Conservation (phyloP, 2,113 vertebrate genomes). For the Propithecus coquereli region DNA sequence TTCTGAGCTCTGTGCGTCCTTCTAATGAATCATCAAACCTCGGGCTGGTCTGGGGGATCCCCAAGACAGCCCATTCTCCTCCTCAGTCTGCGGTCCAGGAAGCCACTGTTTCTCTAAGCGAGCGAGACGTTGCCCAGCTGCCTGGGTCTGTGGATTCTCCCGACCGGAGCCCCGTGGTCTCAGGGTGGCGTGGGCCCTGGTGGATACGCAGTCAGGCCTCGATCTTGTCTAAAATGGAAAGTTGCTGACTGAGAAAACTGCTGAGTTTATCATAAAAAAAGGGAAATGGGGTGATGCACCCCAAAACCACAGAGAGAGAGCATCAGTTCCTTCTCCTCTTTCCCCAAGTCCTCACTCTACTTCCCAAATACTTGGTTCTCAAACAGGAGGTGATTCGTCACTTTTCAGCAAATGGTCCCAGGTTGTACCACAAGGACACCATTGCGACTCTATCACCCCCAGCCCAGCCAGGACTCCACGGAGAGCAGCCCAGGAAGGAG, state of each 20-base stretch:
- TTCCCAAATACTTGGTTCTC: background rate
- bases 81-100: background rate
- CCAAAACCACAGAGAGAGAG: background rate
- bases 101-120: background rate
- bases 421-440: background rate
- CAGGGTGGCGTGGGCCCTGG: no score
- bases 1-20: background rate
- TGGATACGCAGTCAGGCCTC: background rate
- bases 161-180: background rate
- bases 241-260: background rate
- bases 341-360: background rate
- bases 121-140: rapidly evolving
- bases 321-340: background rate
- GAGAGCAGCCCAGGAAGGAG: background rate
- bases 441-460: background rate
- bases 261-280: background rate
- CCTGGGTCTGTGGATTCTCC: no score
- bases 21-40: background rate
- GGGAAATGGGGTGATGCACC: background rate
- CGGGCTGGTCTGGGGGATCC: background rate
- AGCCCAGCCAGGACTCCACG: no score
- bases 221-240: background rate
- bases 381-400: background rate
- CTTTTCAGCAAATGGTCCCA: background rate
- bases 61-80: background rate